Conservation (phyloP, 2,797 vertebrate species). For the Aulostomus chinensis region DNA sequence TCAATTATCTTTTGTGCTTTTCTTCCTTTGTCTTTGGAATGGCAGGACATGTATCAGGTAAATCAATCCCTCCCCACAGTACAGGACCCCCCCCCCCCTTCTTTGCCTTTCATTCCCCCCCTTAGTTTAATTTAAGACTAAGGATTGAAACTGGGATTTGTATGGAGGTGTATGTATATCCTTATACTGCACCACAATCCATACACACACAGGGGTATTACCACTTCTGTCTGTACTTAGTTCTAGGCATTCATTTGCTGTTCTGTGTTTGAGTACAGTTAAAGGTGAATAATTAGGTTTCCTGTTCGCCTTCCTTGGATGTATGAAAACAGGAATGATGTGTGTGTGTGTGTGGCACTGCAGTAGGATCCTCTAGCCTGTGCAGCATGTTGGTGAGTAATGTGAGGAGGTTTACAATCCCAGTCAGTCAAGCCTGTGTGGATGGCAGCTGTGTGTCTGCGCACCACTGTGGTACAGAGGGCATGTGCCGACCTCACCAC, state of each 20-base stretch:
- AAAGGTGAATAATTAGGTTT: conserved; percentile 3
- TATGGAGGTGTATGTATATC: conserved; percentile 40
- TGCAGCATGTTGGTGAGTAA: conserved; percentile 39
- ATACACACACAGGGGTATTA: conserved; percentile 34
- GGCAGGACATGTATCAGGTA: conserved; percentile 97
- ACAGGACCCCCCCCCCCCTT: conserved; percentile 50
- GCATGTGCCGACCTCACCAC: conserved; percentile 18
- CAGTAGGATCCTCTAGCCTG: conserved; percentile 14
- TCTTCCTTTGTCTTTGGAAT: conserved; percentile 89
- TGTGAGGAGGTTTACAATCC: conserved; percentile 53
- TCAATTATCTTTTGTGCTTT: conserved; percentile 92
- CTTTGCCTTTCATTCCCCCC: conserved; percentile 42
- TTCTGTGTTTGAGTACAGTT: conserved; percentile 36
- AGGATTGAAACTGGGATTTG: conserved; percentile 85
- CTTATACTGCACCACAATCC: conserved; percentile 33
- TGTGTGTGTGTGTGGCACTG: conserved; percentile 24
- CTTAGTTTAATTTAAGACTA: conserved; percentile 54
- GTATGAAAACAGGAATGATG: conserved; percentile 1
- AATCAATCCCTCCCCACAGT: conserved; percentile 73
- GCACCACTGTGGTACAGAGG: conserved; percentile 12
- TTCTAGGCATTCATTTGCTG: conserved; percentile 21
- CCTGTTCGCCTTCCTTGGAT: conserved; percentile 2
- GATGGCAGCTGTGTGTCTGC: conserved; percentile 51
- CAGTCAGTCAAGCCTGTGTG: conserved; percentile 77
- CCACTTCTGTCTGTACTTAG: conserved; percentile 13